Conservation (phyloP, 2,797 vertebrate genomes). For the Hydrocynus forskahlii region DNA sequence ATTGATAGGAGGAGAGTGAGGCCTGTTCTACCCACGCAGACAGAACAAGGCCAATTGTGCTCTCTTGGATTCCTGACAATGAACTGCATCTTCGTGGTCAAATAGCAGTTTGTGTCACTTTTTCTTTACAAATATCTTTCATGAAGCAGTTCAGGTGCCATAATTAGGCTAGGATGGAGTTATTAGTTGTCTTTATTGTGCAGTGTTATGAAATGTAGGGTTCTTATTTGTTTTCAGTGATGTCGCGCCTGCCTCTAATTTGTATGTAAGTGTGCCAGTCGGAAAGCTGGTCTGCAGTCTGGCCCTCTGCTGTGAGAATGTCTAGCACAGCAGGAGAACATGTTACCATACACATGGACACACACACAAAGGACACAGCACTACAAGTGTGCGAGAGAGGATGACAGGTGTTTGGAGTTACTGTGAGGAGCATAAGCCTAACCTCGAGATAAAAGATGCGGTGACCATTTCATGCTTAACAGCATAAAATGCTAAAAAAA, state of each 20-base stretch:
- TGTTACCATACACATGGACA: slow-evolving; percentile 30
- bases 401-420: slow-evolving; percentile 5
- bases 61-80: no score
- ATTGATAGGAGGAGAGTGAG: no score
- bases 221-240: not conserved
- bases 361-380: not conserved
- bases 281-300: slow-evolving; percentile 31
- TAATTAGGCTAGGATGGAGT: not conserved
- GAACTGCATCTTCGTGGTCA: no score
- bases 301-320: slow-evolving; percentile 30
- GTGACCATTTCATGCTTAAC: not conserved
- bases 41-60: no score
- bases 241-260: slow-evolving; percentile 30
- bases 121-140: not conserved
- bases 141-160: not conserved
- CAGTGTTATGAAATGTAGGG: not conserved
- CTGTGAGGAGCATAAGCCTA: not conserved
- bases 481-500: not conserved
- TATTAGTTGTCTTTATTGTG: slow-evolving; percentile 2
- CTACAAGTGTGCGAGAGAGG: not conserved
- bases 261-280: slow-evolving; percentile 39
- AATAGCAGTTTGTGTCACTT: no score
- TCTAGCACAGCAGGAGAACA: slow-evolving; percentile 38
- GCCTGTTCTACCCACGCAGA: no score
- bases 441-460: not conserved